These are phyloP conservation scores for Acanthurus leucopareius DNA, from an alignment of 2,797 vertebrate genomes.

Conservation along the genomic window DNA sequence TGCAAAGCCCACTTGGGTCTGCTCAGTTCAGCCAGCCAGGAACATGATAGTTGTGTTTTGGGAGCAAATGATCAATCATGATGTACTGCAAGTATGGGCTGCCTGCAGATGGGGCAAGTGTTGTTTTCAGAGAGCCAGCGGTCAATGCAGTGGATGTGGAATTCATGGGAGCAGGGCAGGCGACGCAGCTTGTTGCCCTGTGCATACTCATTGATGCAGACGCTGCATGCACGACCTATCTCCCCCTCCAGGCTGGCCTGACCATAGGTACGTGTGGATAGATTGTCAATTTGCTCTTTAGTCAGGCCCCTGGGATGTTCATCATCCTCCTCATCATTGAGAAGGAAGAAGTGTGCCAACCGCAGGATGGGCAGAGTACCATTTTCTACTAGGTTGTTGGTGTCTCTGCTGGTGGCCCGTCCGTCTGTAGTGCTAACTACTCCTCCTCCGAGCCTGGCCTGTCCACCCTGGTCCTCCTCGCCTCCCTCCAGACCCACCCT, in stretches of 20 bases:
- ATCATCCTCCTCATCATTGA: conserved; percentile 92
- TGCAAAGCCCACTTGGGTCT: conserved; percentile 73
- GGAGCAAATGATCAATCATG: conserved; percentile 82
- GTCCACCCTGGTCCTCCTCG: conserved; percentile 73
- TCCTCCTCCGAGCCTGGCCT: conserved; percentile 72
- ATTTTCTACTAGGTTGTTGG: conserved; percentile 91
- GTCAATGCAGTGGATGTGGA: conserved; percentile 97
- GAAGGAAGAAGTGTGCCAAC: conserved; percentile 94
- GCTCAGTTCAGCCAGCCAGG: conserved; percentile 74
- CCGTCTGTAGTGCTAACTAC: conserved; percentile 69
- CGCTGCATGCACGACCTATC: conserved; percentile 91
- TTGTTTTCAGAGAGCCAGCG: conserved; percentile 98
- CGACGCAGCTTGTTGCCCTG: conserved; percentile 95
- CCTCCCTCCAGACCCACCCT: conserved; percentile 66
- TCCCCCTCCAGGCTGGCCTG: conserved; percentile 90
- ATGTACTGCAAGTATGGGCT: conserved; percentile 89
- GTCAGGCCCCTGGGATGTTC: conserved; percentile 93
- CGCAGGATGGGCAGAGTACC: conserved; percentile 93
- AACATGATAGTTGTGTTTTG: conserved; percentile 52
- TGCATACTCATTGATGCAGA: conserved; percentile 96
- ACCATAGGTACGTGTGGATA: conserved; percentile 93
- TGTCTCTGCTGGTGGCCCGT: conserved; percentile 85
- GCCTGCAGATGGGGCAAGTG: conserved; percentile 96
- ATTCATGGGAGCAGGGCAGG: conserved; percentile 94
- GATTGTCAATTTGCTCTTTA: conserved; percentile 99